Conservation (phyloP, 2,888 invertebrate genomes). For the Trisateles emortualis region DNA sequence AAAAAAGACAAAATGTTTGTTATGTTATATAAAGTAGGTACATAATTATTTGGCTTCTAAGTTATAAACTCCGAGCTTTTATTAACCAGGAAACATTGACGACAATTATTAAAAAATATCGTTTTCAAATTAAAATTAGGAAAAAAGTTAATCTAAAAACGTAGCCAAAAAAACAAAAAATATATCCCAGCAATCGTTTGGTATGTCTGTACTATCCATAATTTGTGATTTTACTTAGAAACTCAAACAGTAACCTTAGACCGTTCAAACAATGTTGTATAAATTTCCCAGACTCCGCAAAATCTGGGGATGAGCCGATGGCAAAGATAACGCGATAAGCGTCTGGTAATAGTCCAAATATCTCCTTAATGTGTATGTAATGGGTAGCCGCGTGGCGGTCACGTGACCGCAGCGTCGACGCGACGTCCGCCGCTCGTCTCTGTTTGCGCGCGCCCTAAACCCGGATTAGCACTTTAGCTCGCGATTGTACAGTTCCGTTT, state of each 20-base stretch:
- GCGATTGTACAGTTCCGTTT: slow-evolving; percentile 65
- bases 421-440: slow-evolving; percentile 29
- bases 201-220: background rate
- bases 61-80: no score
- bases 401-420: slow-evolving; percentile 55
- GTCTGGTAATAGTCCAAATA: slow-evolving; percentile 76
- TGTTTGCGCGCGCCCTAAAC: slow-evolving; percentile 72
- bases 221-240: background rate
- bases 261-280: slow-evolving; percentile 21
- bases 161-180: no score
- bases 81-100: no score
- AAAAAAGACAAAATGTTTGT: no score
- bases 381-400: slow-evolving; percentile 69
- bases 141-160: no score
- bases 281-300: slow-evolving; percentile 67
- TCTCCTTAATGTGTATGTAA: slow-evolving; percentile 80
- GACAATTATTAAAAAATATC: no score
- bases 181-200: no score
- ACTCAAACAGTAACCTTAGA: slow-evolving; percentile 8
- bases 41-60: no score
- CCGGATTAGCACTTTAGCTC: slow-evolving; percentile 80
- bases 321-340: slow-evolving; percentile 80
- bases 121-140: no score
- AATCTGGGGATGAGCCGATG: slow-evolving; percentile 70
- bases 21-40: no score